These are phyloP conservation scores for Papilio xuthus DNA, from an alignment of 1,140 invertebrate species.

Conservation along the genomic window DNA sequence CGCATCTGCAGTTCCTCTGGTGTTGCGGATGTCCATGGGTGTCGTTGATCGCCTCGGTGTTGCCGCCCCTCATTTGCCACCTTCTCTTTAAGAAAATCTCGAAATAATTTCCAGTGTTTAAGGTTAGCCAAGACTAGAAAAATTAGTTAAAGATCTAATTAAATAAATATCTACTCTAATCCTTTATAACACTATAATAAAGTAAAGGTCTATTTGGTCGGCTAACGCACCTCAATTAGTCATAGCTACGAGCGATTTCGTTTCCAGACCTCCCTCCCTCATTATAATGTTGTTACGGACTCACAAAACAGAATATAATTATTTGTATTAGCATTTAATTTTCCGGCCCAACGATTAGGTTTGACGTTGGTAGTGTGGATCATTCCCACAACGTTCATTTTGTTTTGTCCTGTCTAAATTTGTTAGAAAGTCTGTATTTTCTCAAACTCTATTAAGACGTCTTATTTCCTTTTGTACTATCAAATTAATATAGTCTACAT, in stretches of 20 bases:
- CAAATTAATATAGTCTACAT: no score
- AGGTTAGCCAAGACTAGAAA: background rate
- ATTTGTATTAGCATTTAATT: constrained; percentile 79
- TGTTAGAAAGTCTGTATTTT: background rate
- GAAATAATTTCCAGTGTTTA: background rate
- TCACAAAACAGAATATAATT: constrained; percentile 70
- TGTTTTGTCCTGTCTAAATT: constrained; percentile 1
- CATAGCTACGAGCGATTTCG: constrained; percentile 62
- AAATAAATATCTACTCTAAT: constrained; percentile 16
- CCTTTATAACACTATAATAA: constrained; percentile 36
- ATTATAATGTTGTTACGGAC: constrained; percentile 76
- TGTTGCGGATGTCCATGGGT: no score
- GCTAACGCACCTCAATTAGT: constrained; percentile 55
- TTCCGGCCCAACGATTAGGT: constrained; percentile 64
- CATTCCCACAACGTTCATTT: constrained; percentile 61
- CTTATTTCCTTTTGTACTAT: no score
- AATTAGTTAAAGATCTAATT: background rate
- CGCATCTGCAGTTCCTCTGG: no score
- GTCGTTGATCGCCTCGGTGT: no score
- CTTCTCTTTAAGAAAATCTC: no score
- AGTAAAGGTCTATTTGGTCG: constrained; percentile 43
- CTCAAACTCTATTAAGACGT: background rate
- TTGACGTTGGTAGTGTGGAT: constrained; percentile 60
- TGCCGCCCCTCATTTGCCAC: no score
- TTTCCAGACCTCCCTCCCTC: constrained; percentile 60